Conservation (phyloP, 2,888 invertebrate genomes). For the Palloptera scutellata region DNA sequence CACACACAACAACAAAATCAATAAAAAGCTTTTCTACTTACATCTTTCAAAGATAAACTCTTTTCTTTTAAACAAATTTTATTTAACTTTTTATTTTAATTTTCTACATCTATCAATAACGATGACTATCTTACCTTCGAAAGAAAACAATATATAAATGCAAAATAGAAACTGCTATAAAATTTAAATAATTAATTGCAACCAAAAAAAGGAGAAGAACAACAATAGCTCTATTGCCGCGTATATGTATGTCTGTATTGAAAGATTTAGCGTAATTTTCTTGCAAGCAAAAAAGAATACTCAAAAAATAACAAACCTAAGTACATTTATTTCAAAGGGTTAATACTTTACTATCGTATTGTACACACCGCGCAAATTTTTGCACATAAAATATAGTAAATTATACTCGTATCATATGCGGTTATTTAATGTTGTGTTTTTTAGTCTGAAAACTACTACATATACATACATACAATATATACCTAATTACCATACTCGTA, state of each 20-base stretch:
- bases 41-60: conserved; percentile 9
- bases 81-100: conserved; percentile 32
- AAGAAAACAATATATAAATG: conserved; percentile 26
- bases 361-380: conserved; percentile 24
- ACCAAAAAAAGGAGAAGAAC: conserved; percentile 7
- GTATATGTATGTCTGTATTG: conserved; percentile 63
- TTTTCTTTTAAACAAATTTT: conserved; percentile 10
- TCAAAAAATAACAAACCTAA: conserved; percentile 15
- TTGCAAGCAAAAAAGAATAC: conserved; percentile 34
- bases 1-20: neutral
- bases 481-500: conserved; percentile 13
- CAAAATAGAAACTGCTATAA: conserved; percentile 33
- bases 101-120: conserved; percentile 62
- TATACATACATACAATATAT: conserved; percentile 36
- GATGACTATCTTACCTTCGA: conserved; percentile 61
- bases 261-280: conserved; percentile 32
- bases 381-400: conserved; percentile 8
- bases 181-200: conserved; percentile 24
- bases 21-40: neutral
- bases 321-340: conserved; percentile 26
- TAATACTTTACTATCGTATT: conserved; percentile 7
- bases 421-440: conserved; percentile 26
- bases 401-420: conserved; percentile 37
- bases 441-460: conserved; percentile 27
- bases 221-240: conserved; percentile 62